These are phyloP conservation scores for Bagarius yarrelli DNA, from an alignment of 2,113 vertebrate genomes.

Conservation along the genomic window DNA sequence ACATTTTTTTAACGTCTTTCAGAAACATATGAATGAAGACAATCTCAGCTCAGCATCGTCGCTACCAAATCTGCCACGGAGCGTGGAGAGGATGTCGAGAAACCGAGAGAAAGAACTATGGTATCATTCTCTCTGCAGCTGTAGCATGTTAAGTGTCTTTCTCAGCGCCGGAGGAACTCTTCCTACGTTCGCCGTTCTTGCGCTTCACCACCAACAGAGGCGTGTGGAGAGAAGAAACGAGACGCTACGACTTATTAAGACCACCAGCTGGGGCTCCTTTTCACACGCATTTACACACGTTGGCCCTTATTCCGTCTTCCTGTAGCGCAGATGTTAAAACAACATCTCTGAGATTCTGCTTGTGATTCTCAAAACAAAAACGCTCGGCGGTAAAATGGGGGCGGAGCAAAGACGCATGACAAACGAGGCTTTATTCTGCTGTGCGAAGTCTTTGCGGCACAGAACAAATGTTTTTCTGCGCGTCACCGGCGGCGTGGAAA, in stretches of 20 bases:
- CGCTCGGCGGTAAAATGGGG: not conserved
- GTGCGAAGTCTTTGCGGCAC: slow-evolving; percentile 19
- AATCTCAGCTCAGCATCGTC: slow-evolving; percentile 44
- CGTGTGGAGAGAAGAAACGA: slow-evolving; percentile 37
- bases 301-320: slow-evolving; percentile 57
- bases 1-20: slow-evolving; percentile 20
- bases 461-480: slow-evolving; percentile 42
- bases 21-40: slow-evolving; percentile 35
- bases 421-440: slow-evolving; percentile 46
- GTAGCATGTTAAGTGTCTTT: slow-evolving; percentile 47
- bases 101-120: slow-evolving; percentile 4
- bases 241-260: slow-evolving; percentile 45
- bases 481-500: slow-evolving; percentile 2
- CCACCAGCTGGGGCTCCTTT: slow-evolving; percentile 60
- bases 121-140: slow-evolving; percentile 50
- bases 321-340: slow-evolving; percentile 64
- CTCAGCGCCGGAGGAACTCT: slow-evolving; percentile 43
- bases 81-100: slow-evolving; percentile 34
- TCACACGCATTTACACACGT: slow-evolving; percentile 42
- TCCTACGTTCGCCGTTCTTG: slow-evolving; percentile 19
- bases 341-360: slow-evolving; percentile 52
- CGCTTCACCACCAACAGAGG: slow-evolving; percentile 37
- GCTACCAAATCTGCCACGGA: slow-evolving; percentile 20
- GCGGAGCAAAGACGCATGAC: slow-evolving; percentile 22
- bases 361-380: slow-evolving; percentile 46